phyloP scores from a whole-genome alignment of 30 jellyfish, hydroid and myxozoan species.

The Aurelia sp. region DNA sequence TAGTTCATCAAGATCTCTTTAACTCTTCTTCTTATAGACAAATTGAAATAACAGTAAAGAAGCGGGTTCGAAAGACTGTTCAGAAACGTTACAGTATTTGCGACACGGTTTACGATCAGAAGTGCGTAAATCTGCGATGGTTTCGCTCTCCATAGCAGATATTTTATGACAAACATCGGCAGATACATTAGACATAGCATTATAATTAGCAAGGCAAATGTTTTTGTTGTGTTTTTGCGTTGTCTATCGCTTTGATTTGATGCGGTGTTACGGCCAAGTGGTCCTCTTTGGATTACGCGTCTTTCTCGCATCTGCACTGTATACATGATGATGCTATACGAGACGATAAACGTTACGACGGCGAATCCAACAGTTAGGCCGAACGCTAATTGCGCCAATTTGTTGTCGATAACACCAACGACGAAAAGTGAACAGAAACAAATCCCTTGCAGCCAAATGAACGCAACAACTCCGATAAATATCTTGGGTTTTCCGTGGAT shows the following conservation, averaged over 20 bases:
- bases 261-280: background rate
- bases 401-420: slow-evolving; percentile 23
- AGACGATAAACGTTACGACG: slow-evolving; percentile 41
- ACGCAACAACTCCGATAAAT: slow-evolving; percentile 11
- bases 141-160: slow-evolving; percentile 43
- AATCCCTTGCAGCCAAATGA: slow-evolving; percentile 59
- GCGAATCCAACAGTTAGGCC: slow-evolving; percentile 51
- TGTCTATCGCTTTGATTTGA: slow-evolving; percentile 1
- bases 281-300: slow-evolving; percentile 20
- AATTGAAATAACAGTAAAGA: slow-evolving; percentile 38
- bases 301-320: slow-evolving; percentile 11
- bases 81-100: slow-evolving; percentile 61
- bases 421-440: slow-evolving; percentile 20
- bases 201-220: slow-evolving; percentile 48
- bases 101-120: slow-evolving; percentile 48
- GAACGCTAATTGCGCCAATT: slow-evolving; percentile 53
- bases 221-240: slow-evolving; percentile 20
- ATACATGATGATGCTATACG: slow-evolving; percentile 35
- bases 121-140: slow-evolving; percentile 25
- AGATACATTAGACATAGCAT: slow-evolving; percentile 60
- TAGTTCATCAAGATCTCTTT: background rate
- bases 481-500: slow-evolving; percentile 26
- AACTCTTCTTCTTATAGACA: slow-evolving; percentile 4
- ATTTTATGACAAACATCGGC: slow-evolving; percentile 64
- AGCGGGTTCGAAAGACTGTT: slow-evolving; percentile 59